These are phyloP conservation scores for Telmatherina bonti DNA, from an alignment of 2,797 vertebrate species.

Conservation along the genomic window DNA sequence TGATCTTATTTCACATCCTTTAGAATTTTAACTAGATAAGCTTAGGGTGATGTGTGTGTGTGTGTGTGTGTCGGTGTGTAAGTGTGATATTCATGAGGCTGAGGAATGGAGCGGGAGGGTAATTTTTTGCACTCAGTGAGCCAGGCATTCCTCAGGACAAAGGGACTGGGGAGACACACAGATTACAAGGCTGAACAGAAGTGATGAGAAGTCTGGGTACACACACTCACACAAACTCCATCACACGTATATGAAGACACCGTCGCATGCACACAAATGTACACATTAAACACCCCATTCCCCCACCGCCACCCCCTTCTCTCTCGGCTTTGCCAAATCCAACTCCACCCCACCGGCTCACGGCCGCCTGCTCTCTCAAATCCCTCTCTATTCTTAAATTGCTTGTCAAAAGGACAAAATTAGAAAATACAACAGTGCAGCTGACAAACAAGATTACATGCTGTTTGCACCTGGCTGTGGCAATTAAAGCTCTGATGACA, in stretches of 20 bases:
- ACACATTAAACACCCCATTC: slow-evolving; percentile 39
- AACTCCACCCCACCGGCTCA: slow-evolving; percentile 60
- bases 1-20: no score
- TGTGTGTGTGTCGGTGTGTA: slow-evolving; percentile 21
- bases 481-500: slow-evolving; percentile 83
- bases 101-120: slow-evolving; percentile 61
- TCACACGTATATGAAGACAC: neutral
- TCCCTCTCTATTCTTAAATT: slow-evolving; percentile 75
- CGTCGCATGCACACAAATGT: slow-evolving; percentile 1
- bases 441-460: slow-evolving; percentile 85
- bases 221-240: slow-evolving; percentile 16
- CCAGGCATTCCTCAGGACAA: slow-evolving; percentile 74
- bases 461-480: slow-evolving; percentile 83
- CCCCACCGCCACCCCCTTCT: no score
- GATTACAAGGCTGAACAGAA: slow-evolving; percentile 76
- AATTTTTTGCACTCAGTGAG: slow-evolving; percentile 73
- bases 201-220: slow-evolving; percentile 54
- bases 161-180: slow-evolving; percentile 60
- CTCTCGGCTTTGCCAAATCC: slow-evolving; percentile 50
- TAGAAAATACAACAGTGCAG: slow-evolving; percentile 77
- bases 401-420: slow-evolving; percentile 81
- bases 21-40: no score
- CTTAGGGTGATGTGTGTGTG: no score
- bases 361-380: slow-evolving; percentile 60
- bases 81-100: slow-evolving; percentile 65